Base-by-base conservation (phyloP, 2,888 invertebrate genomes). In the Emesis castigata region DNA sequence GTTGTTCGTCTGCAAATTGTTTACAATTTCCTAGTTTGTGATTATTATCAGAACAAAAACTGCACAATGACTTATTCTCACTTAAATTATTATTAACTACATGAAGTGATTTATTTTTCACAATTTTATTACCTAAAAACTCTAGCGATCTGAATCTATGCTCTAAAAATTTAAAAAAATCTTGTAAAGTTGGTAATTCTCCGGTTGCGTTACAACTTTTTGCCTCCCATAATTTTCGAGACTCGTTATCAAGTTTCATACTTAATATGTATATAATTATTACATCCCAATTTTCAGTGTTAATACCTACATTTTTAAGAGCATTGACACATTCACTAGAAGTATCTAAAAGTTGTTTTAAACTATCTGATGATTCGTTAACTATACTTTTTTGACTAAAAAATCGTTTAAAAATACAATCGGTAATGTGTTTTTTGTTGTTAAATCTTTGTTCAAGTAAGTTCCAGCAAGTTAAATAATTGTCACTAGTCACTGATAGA, bases 361-460 rank as follows among this genome's bases (percentile, higher is more conserved):
- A 18, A 6, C 18, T 18, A 18, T 53, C 18, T 7, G 16, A 53
- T 18, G n/a, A 61, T 70, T 61, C 75, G 31, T 48, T 61, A 9
- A 16, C 62, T 22, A 44, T 65, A n/a, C n/a, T n/a, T n/a, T 26
- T 68, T 66, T 69, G 68, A 31, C 16, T 70, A 66, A 69, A 39
- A 22, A 58, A 44, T 65, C 29, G 14, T n/a, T 34, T 16, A 1
- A 65, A 34, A 7, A 34, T 8, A 34, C n/a, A 29, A 34, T 65
- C 39, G 1, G 34, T 16, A 18, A 65, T 9, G 18, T 34, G 11
- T 18, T 9, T 65, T n/a, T 65, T 65, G 14, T 65, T 65, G 16
- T 65, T 20, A n/a, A 29, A 65, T 18, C 65, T 31, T 2, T 20
- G n/a, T 2, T 65, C 34, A 39, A 65, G 39, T 7, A 65, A 16